Evolutionary conservation across 1,140 invertebrate species (phyloP), one percentile per base, ranked within the genome.

Genomic region (Zaprionus taronus): DNA sequence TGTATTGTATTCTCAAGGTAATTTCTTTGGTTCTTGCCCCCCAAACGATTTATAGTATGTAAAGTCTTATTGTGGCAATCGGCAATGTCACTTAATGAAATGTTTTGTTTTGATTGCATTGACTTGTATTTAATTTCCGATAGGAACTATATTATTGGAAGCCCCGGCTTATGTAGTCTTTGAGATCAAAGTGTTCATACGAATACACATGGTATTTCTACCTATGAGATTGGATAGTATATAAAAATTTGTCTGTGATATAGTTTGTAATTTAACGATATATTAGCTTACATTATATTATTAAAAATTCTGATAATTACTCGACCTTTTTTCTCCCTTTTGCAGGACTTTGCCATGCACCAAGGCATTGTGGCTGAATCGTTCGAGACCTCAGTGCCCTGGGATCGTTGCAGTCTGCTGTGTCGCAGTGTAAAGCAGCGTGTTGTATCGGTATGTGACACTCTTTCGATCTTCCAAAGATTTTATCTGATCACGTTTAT

Each of bases 371-470:
- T 99, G 11, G 96, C 98, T 0, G 99, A 99, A 93, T 99, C 98
- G 0, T 99, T 99, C 94, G 99, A 99, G 93, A 99, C 99, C 0
- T 99, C 98, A 0, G 98, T 99, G 17, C 96, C 98, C 3, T 99
- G 99, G 98, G 97, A 98, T 93, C 95, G 96, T 49, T 96, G 98
- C 7, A 92, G 96, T n/a, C 93, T 95, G 24, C 93, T 99, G 15
- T 99, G 98, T 91, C 94, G 95, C 31, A 99, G 98, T 94, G 98
- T 99, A 0, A 99, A 99, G 92, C 94, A 96, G 41, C 93, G 97
- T 41, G 94, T 99, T 1, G 92, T 93, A 3, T 67, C 77, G 70
- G 92, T 93, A 17, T 68, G 90, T 80, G 15, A 20, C 34, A 55
- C 41, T 6, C 6, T n/a, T 55, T n/a, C 1, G 0, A 9, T 14